Percentiles rank a stretch among this genome's conserved stretches.
These are phyloP conservation scores for Villa cingulata DNA, from an alignment of 2,888 invertebrate species.

Conservation along the genomic window DNA sequence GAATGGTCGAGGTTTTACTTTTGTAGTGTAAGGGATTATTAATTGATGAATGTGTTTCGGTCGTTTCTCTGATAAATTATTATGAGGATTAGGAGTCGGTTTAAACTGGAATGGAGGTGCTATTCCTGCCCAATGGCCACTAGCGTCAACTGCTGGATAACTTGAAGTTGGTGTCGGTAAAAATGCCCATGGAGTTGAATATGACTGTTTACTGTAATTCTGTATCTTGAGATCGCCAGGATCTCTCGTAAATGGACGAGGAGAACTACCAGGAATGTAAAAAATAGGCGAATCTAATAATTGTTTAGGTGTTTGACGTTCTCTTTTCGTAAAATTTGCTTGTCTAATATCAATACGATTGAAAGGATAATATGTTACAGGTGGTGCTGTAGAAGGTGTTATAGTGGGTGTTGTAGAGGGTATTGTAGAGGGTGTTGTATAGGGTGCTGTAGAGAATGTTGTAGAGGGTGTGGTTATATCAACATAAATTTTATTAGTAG, in stretches of 20 bases:
- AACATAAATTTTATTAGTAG: neutral
- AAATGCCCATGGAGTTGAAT: conserved; percentile 17
- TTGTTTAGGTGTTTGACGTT: conserved; percentile 31
- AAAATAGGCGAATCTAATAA: conserved; percentile 46
- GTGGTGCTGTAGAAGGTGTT: conserved; percentile 1
- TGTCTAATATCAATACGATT: no score
- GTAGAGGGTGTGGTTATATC: neutral
- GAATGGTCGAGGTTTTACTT: conserved; percentile 42
- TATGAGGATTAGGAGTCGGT: neutral
- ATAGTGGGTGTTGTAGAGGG: conserved; percentile 14
- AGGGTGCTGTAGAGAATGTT: conserved; percentile 15
- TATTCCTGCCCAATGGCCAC: conserved; percentile 29
- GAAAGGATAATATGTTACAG: conserved; percentile 6
- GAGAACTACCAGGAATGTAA: conserved; percentile 40
- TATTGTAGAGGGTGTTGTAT: conserved; percentile 13
- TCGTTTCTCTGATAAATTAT: conserved; percentile 28
- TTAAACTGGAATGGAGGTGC: conserved; percentile 19
- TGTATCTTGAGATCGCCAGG: conserved; percentile 26
- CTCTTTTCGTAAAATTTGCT: conserved; percentile 9
- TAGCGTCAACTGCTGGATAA: conserved; percentile 31
- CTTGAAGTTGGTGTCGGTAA: conserved; percentile 30
- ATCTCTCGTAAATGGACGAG: conserved; percentile 41
- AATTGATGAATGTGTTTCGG: conserved; percentile 64
- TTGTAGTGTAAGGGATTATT: conserved; percentile 65
- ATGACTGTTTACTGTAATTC: conserved; percentile 8